Evolutionary conservation across 2,888 invertebrate species (phyloP), one percentile per base, ranked within the genome.

Genomic region (Aethes cnicana): DNA sequence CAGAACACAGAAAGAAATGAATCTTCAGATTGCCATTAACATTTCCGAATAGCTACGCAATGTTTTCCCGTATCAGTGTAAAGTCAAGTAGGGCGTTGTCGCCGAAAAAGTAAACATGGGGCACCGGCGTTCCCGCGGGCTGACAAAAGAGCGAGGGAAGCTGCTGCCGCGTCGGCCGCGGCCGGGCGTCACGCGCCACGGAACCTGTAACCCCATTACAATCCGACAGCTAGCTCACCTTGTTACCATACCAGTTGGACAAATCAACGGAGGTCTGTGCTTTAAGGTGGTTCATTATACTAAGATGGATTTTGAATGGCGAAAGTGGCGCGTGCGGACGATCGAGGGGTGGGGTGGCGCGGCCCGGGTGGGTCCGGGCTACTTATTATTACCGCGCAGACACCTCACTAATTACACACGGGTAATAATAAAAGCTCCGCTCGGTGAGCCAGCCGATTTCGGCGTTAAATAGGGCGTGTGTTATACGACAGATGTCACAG

Each of bases 381-480:
- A 77, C 79, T 82, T 82, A 82, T 83, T 80, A 83, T 79, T 81
- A 79, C 73, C 72, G 71, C 68, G 59, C 68, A 67, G 77, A 73
- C 72, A 76, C 74, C 69, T 74, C 68, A 63, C 72, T 75, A 71
- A 72, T 74, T 69, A 67, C 62, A 61, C 46, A 62, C 60, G 59
- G 62, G 62, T 73, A 72, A 69, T 69, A 74, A 74, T 71, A 74
- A 68, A 63, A 70, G 61, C 63, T 58, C 49, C 59, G 61, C 64
- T 66, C 61, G 61, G 63, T 63, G 57, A 61, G 65, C 62, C 56
- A 44, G 50, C 39, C 57, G 55, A 61, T 65, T 65, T 67, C 44
- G 57, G 61, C 63, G 62, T 66, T 62, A 64, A 71, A 68, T 67
- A 61, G 70, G 73, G 71, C 69, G 69, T 60, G 61, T 56, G 39